These are phyloP conservation scores for Maconellicoccus hirsutus DNA, from an alignment of 1,140 invertebrate species.

Conservation along the genomic window DNA sequence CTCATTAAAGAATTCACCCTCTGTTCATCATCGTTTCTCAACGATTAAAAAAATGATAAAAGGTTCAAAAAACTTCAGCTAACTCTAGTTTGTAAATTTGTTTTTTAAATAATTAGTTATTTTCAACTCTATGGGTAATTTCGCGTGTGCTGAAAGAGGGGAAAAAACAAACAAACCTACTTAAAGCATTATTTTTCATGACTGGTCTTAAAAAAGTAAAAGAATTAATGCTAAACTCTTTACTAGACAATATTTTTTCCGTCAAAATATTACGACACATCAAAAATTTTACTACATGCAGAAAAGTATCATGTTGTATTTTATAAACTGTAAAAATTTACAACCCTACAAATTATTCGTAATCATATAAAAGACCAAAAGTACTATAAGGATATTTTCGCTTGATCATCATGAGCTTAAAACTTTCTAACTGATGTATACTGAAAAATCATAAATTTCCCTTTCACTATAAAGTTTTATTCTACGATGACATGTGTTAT, in stretches of 20 bases:
- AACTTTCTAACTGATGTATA: not conserved
- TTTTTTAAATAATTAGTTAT: too few species aligned
- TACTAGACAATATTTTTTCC: not conserved
- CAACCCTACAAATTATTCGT: not conserved
- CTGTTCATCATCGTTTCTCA: too few species aligned
- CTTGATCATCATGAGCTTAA: not conserved
- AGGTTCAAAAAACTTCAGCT: too few species aligned
- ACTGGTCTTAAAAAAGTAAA: not conserved
- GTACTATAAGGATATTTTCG: not conserved
- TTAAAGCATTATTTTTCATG: not conserved
- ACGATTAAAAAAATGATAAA: too few species aligned
- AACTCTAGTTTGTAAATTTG: too few species aligned
- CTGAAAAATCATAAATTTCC: conserved; percentile 5
- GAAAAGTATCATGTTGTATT: not conserved
- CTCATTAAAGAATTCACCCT: too few species aligned
- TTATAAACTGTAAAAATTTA: conserved; percentile 1
- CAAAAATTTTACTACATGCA: conserved; percentile 1
- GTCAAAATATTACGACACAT: not conserved
- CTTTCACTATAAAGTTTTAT: not conserved
- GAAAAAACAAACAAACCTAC: too few species aligned
- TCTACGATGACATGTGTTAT: not conserved
- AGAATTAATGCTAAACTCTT: not conserved
- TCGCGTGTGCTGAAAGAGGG: too few species aligned
- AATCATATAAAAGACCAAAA: not conserved
- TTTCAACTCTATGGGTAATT: too few species aligned